Evolutionary conservation across 2,888 invertebrate genomes (phyloP), one percentile per base, ranked within the genome.

Genomic region (Ornithoptera priamus): DNA sequence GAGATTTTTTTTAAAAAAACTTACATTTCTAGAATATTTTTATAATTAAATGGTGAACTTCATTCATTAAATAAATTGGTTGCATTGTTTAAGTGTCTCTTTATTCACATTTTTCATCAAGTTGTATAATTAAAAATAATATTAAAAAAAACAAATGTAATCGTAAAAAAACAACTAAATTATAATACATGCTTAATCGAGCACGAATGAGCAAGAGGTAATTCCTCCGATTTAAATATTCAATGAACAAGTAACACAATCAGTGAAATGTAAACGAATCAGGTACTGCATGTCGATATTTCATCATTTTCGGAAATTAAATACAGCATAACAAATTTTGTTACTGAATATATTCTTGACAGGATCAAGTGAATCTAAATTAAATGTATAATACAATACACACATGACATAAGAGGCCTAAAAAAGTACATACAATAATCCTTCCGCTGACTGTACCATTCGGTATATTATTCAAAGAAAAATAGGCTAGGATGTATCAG

Each of bases 181-280:
- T 65, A 30, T 62, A 18, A 24, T 59, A 59, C n/a, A 22, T 59
- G 46, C 42, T 46, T 65, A 59, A 65, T 65, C 59, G 46, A 42
- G 46, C 59, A 22, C 57, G 59, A 65, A 65, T 59, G 42, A n/a
- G 50, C 65, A 65, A 65, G 65, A 65, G 59, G 59, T 65, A 65
- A 65, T 46, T 65, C 65, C 46, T 24, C 46, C 59, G 65, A 20
- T 65, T 59, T 65, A 58, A 65, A 65, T 65, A 65, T 65, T 65
- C 65, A 65, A 46, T 65, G 65, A 65, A 65, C 65, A 65, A 65
- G 65, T 65, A 65, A 65, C 24, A 50, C 46, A 65, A 65, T 65
- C 65, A 65, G 59, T 59, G 65, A 65, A 65, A 65, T 59, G 65
- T 65, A 65, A 65, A 65, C 59, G 65, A 65, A 65, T 58, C 65